Base-by-base conservation (phyloP, 2,113 vertebrate species). In the Recurvirostra avosetta region DNA sequence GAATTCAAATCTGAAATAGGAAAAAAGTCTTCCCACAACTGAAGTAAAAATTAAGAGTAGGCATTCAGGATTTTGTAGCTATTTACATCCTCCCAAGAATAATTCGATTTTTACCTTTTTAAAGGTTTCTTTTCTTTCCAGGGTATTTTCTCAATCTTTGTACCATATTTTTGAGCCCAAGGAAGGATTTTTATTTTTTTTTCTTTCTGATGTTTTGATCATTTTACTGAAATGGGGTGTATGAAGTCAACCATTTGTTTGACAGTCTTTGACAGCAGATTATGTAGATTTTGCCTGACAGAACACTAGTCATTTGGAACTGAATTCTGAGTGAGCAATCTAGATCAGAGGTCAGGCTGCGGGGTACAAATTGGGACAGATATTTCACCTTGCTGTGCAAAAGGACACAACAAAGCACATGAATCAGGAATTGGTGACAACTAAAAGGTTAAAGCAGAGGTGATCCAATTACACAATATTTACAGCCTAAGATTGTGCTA, bases 201-300 rank as follows among this genome's bases (percentile, higher is more conserved):
- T 80, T 21, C 74, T 95, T 97, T 94, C 86, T 86, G 78, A 79
- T 96, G 97, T 97, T 97, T 98, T 97, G 97, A 96, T 97, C 90
- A 90, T 93, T 96, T 96, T 95, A 71, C 97, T 97, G 97, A 97
- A 94, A 97, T 95, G 92, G 94, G 96, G 94, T 97, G 88, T 96
- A 96, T 94, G 92, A 97, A 98, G 97, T 98, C 95, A 96, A 96
- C 93, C 97, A 76, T 97, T 97, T 97, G 97, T 98, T 95, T 98
- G 98, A 97, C 97, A 96, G 77, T 72, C 94, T 98, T 86, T 97
- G 98, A 98, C 95, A 98, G 97, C 96, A 97, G 97, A 97, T 98
- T 97, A 97, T 98, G 97, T 96, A 98, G 97, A 97, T 98, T 94
- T 96, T 96, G 89, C 92, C 80, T 95, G 83, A 86, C 92, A 96